Base-by-base conservation (phyloP, 53 echinoderm and acorn worm species). In the Glandiceps talaboti region DNA sequence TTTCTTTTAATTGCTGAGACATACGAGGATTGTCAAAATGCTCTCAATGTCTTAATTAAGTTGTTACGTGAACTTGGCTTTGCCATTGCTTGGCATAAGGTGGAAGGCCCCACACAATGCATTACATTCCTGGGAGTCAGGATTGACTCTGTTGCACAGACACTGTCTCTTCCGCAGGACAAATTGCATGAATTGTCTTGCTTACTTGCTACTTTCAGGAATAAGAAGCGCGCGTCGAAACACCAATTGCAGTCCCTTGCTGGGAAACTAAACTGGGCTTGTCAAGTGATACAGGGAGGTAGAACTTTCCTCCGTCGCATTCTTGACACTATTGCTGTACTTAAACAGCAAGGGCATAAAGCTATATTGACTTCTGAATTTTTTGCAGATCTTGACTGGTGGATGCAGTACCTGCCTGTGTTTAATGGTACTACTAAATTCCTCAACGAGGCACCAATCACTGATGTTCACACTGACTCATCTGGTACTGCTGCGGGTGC, bases 51-150 rank as follows among this genome's bases (percentile, higher is more conserved):
- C 1, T 77, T 77, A 77, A 1, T 29, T 29, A 28, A 30, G 32
- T n/a, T 77, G 1, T 30, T 77, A 32, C 77, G 77, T 27, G 30
- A 30, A 1, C 32, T 77, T 25, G 79, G 79, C 10, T 29, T 79
- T 29, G 1, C 1, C 25, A 79, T 79, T 32, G 33, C 32, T 29
- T 79, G 32, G 79, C 31, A 32, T 1, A 79, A 79, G 33, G 79
- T 79, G 1, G 79, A 79, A 79, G 80, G 80, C 28, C 80, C 80
- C 1, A 72, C 27, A 27, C 80, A 73, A 30, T 1, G 73, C 1
- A 79, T 80, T 1, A 6, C 20, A 1, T 80, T 73, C 32, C 29
- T 72, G 1, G 31, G 73, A 1, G 72, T 80, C 30, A 14, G 20
- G 20, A 45, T 20, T 45, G 64, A 45, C 20, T 12, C 64, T 45